Conservation (phyloP, 2,888 invertebrate genomes). For the Gastrophysa polygoni region DNA sequence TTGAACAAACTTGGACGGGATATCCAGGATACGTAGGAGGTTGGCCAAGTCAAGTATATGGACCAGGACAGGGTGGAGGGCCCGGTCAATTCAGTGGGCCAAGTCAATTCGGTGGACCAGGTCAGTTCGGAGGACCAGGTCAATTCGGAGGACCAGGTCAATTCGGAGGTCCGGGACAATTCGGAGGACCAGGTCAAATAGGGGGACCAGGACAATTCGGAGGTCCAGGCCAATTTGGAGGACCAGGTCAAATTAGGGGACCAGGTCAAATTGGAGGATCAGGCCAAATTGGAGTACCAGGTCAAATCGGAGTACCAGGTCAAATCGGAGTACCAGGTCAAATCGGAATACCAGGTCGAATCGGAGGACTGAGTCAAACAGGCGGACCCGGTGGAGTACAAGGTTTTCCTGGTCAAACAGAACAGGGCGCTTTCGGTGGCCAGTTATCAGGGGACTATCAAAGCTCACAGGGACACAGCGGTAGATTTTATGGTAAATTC, state of each 20-base stretch:
- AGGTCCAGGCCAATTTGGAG: constrained; percentile 14
- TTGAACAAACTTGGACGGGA: no score
- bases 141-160: constrained; percentile 20
- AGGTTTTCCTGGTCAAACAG: constrained; percentile 12
- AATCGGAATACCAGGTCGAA: constrained; percentile 18
- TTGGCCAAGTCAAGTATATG: no score
- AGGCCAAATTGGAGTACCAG: constrained; percentile 12
- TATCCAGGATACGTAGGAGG: constrained; percentile 26
- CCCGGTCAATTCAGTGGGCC: background rate
- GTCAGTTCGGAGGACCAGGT: background rate
- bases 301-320: constrained; percentile 18
- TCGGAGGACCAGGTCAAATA: constrained; percentile 22
- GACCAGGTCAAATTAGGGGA: constrained; percentile 24
- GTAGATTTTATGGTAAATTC: constrained; percentile 46
- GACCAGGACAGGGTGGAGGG: constrained; percentile 1
- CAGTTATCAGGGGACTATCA: constrained; percentile 43
- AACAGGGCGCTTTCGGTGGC: constrained; percentile 40
- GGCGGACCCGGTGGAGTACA: constrained; percentile 25
- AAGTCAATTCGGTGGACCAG: constrained; percentile 7
- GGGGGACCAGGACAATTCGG: constrained; percentile 14
- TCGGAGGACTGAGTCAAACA: constrained; percentile 26
- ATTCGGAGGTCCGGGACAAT: constrained; percentile 9
- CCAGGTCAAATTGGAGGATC: constrained; percentile 23
- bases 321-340: constrained; percentile 27
- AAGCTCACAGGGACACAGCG: constrained; percentile 36